phyloP scores from a whole-genome alignment of 92 coral and sea anemone species.

The Heliopora coerulea region DNA sequence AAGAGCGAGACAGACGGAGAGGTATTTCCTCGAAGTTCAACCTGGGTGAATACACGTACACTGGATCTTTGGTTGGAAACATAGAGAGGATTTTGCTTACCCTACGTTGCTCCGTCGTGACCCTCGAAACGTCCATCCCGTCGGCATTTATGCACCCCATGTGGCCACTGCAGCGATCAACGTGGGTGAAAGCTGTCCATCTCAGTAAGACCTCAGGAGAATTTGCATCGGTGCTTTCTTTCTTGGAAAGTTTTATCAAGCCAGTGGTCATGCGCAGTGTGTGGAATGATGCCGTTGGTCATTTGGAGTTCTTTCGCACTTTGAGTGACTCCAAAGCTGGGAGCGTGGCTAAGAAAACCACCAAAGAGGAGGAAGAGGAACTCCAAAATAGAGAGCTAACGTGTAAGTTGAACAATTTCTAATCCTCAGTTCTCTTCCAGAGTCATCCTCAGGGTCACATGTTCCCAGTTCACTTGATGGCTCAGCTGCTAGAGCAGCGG shows the following conservation, averaged over 20 bases:
- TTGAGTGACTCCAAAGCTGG: slow-evolving; percentile 66
- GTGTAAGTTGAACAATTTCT: slow-evolving; percentile 39
- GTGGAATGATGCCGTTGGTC: slow-evolving; percentile 93
- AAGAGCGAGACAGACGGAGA: slow-evolving; percentile 82
- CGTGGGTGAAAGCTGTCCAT: slow-evolving; percentile 95
- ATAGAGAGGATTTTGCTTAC: slow-evolving; percentile 80
- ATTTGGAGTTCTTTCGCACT: slow-evolving; percentile 74
- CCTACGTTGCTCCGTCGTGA: slow-evolving; percentile 82
- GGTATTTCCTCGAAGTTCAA: slow-evolving; percentile 81
- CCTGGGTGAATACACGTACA: slow-evolving; percentile 73
- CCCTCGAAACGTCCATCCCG: slow-evolving; percentile 84
- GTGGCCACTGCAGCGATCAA: slow-evolving; percentile 97
- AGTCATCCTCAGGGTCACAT: no score
- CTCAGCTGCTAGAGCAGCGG: no score
- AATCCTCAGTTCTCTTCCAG: no score
- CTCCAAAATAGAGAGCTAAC: slow-evolving; percentile 54
- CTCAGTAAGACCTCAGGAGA: slow-evolving; percentile 76
- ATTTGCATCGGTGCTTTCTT: slow-evolving; percentile 77
- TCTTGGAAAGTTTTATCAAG: slow-evolving; percentile 78
- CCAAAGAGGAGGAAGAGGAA: slow-evolving; percentile 84
- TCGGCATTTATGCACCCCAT: slow-evolving; percentile 95
- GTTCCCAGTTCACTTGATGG: no score
- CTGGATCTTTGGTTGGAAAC: slow-evolving; percentile 76
- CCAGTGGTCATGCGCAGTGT: slow-evolving; percentile 84
- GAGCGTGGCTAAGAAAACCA: slow-evolving; percentile 60